phyloP scores from a whole-genome alignment of 2,113 vertebrate species.

The Numida meleagris region DNA sequence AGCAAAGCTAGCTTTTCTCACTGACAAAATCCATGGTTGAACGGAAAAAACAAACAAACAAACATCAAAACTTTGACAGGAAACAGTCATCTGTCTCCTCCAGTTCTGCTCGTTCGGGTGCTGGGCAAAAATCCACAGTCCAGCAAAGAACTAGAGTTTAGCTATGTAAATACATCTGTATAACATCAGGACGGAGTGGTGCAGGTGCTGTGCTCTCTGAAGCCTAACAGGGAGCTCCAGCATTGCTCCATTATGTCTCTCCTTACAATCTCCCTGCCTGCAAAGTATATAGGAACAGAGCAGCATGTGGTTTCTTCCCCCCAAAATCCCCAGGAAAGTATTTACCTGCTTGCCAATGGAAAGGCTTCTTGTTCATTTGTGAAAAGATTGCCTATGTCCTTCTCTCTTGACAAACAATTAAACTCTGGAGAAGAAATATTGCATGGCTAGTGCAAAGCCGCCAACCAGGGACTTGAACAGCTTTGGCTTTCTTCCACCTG shows the following conservation, averaged over 20 bases:
- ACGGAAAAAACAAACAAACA: background rate
- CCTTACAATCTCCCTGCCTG: background rate
- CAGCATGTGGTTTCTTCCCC: background rate
- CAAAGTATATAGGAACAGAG: background rate
- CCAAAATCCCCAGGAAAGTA: background rate
- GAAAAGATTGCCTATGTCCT: background rate
- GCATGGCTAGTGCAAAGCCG: background rate
- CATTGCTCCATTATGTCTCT: background rate
- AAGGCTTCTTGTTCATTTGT: background rate
- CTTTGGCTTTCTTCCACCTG: background rate
- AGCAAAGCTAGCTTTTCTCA: background rate
- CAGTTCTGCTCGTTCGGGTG: background rate
- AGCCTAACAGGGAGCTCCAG: background rate
- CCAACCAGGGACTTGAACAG: background rate
- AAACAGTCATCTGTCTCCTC: background rate
- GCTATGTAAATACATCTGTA: background rate
- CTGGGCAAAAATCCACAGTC: background rate
- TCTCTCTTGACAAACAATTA: background rate
- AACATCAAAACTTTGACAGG: constrained; percentile 18
- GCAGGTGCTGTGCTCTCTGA: background rate
- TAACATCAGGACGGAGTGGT: background rate
- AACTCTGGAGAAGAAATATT: background rate
- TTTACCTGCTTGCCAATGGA: background rate
- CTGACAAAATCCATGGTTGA: constrained; percentile 24
- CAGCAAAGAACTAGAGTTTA: background rate